Conservation (phyloP, 64 coral and sea anemone genomes). For the Platygyra sinensis region DNA sequence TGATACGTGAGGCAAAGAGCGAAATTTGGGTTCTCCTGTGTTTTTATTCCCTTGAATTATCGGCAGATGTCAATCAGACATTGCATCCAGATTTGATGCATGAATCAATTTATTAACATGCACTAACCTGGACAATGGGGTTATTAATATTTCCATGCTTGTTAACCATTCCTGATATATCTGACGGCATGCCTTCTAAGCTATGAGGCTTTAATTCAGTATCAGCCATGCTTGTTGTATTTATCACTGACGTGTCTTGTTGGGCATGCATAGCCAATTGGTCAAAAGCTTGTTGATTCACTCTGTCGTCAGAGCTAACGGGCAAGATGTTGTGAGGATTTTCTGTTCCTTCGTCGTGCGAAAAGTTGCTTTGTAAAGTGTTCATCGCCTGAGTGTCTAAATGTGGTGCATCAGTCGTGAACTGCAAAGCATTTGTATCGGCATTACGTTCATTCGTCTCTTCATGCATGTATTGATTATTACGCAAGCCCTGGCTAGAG, state of each 20-base stretch:
- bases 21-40: too few relatives aligned
- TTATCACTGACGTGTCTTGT: background rate
- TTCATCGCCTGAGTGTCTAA: background rate
- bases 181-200: background rate
- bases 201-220: background rate
- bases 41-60: too few relatives aligned
- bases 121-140: background rate
- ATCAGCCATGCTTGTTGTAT: background rate
- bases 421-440: background rate
- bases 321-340: background rate
- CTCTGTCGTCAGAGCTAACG: background rate
- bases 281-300: background rate
- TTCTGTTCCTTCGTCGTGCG: background rate
- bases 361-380: background rate
- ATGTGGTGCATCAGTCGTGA: background rate
- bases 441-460: background rate
- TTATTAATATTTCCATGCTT: background rate
- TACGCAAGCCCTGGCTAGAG: background rate
- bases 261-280: background rate
- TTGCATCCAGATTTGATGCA: background rate
- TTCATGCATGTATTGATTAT: constrained; percentile 4
- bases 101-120: background rate
- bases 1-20: too few relatives aligned
- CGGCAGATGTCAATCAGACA: background rate
- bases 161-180: background rate